phyloP scores from a whole-genome alignment of 1,140 invertebrate species.

The Helicoverpa zea region DNA sequence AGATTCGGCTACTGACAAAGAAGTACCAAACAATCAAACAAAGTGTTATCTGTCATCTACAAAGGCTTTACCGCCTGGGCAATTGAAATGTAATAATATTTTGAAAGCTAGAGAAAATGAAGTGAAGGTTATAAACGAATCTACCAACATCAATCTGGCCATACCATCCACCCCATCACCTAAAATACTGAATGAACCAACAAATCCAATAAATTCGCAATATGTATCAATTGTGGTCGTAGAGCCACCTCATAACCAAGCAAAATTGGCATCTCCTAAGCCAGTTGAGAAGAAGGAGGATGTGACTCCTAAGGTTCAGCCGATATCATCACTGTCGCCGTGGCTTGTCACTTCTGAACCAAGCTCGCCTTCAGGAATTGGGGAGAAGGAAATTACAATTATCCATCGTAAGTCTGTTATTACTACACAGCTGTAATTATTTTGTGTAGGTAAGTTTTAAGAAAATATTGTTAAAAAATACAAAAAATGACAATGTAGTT shows the following conservation, averaged over 20 bases:
- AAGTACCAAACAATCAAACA: constrained; percentile 90
- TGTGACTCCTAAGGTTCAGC: constrained; percentile 75
- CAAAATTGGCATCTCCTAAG: constrained; percentile 73
- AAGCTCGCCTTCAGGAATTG: constrained; percentile 89
- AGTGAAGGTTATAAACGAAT: constrained; percentile 83
- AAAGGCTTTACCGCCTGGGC: constrained; percentile 93
- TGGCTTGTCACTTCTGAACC: constrained; percentile 93
- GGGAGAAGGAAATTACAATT: constrained; percentile 90
- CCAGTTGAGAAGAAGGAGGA: constrained; percentile 72
- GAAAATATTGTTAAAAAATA: constrained; percentile 8
- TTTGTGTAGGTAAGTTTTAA: neutral
- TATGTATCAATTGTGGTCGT: constrained; percentile 88
- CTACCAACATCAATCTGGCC: constrained; percentile 77
- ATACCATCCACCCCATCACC: constrained; percentile 80
- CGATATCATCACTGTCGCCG: constrained; percentile 89
- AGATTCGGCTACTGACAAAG: constrained; percentile 85
- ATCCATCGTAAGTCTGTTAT: constrained; percentile 93
- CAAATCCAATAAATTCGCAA: constrained; percentile 85
- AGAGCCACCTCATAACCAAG: constrained; percentile 83
- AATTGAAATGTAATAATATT: constrained; percentile 98
- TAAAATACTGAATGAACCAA: constrained; percentile 81
- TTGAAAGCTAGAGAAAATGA: constrained; percentile 91
- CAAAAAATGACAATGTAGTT: constrained; percentile 31
- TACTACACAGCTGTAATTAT: constrained; percentile 91
- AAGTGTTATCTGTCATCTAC: constrained; percentile 87